phyloP scores from a whole-genome alignment of 2,888 invertebrate species.

The Drosophila sordidula region DNA sequence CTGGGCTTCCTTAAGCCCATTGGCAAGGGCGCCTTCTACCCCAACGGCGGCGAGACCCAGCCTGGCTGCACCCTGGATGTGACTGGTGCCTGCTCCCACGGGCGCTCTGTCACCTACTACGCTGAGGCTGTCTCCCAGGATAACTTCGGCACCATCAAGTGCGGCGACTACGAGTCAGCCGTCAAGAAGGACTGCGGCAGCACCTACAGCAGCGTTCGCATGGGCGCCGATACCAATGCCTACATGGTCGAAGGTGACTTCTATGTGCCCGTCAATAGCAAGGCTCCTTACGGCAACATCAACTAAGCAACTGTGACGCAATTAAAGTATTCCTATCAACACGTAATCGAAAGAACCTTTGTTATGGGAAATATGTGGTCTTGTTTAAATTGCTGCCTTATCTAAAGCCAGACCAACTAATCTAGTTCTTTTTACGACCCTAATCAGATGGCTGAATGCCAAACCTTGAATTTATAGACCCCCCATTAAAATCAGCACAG shows the following conservation, averaged over 20 bases:
- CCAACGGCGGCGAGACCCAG: slow-evolving; percentile 86
- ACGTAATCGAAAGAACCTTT: background rate
- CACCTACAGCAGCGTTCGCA: slow-evolving; percentile 68
- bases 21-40: slow-evolving; percentile 86
- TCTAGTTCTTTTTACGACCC: slow-evolving; percentile 5
- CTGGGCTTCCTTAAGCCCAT: slow-evolving; percentile 83
- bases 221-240: slow-evolving; percentile 80
- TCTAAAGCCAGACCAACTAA: slow-evolving; percentile 4
- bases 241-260: slow-evolving; percentile 80
- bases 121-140: slow-evolving; percentile 84
- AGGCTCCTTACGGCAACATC: slow-evolving; percentile 79
- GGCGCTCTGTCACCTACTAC: slow-evolving; percentile 84
- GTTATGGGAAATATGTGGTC: background rate
- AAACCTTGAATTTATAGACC: slow-evolving; percentile 31
- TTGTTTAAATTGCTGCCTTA: background rate
- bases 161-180: slow-evolving; percentile 68
- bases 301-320: slow-evolving; percentile 44
- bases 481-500: background rate
- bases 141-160: slow-evolving; percentile 79
- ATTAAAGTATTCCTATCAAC: slow-evolving; percentile 26
- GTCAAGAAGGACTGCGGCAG: slow-evolving; percentile 66
- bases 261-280: slow-evolving; percentile 80
- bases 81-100: slow-evolving; percentile 85
- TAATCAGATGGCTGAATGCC: slow-evolving; percentile 15
- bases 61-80: slow-evolving; percentile 85